Evolutionary conservation across 1,140 invertebrate genomes (phyloP).

Genomic region (Dolichoris vasculosae): DNA sequence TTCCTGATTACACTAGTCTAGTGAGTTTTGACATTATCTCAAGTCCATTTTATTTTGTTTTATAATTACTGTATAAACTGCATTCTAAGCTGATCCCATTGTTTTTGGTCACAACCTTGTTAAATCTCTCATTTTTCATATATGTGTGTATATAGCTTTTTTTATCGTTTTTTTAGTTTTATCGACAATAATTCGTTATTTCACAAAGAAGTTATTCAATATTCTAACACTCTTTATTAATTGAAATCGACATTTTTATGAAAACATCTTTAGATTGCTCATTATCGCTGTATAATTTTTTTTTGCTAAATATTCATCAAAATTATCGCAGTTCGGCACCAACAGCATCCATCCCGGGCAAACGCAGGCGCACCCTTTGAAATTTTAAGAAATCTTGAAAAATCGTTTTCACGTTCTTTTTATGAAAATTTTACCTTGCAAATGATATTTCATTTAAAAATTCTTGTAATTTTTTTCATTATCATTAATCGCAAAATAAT

Average conservation of each 20-base stretch:
- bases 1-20: no score
- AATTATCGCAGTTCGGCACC: conserved; percentile 20
- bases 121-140: conserved; percentile 53
- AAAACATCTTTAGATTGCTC: conserved; percentile 45
- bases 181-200: conserved; percentile 10
- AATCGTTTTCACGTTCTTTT: neutral
- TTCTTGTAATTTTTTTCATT: conserved; percentile 10
- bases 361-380: conserved; percentile 56
- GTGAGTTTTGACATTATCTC: no score
- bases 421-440: neutral
- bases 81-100: conserved; percentile 71
- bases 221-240: conserved; percentile 28
- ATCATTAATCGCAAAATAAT: conserved; percentile 43
- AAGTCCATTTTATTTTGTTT: conserved; percentile 13
- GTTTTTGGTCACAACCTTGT: conserved; percentile 71
- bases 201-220: conserved; percentile 31
- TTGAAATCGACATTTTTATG: conserved; percentile 25
- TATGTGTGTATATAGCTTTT: neutral
- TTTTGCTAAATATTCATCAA: neutral
- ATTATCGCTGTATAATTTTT: conserved; percentile 8
- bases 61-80: conserved; percentile 63
- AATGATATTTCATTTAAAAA: conserved; percentile 12
- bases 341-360: conserved; percentile 60
- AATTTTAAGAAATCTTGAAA: conserved; percentile 42
- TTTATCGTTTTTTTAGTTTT: conserved; percentile 15